Evolutionary conservation across 2,888 invertebrate species (phyloP).

Genomic region (Coecobrya sp.): DNA sequence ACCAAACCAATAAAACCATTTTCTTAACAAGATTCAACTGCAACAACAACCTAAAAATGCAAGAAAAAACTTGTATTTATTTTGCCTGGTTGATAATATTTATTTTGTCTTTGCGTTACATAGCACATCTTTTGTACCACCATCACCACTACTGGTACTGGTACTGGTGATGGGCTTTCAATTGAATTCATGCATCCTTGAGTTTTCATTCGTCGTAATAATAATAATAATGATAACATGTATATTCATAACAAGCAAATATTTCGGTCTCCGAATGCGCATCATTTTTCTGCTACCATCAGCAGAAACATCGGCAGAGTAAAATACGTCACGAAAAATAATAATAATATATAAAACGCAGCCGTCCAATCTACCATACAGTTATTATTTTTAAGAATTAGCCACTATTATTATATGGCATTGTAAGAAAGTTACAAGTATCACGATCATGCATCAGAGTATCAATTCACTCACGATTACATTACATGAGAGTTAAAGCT

Average conservation of each 20-base stretch:
- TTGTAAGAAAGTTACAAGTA: background rate
- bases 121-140: background rate
- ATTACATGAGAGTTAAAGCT: background rate
- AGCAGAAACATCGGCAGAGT: background rate
- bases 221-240: slow-evolving; percentile 1
- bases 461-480: slow-evolving; percentile 24
- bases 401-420: background rate
- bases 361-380: slow-evolving; percentile 56
- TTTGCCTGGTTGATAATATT: background rate
- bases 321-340: background rate
- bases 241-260: background rate
- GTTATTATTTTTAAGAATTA: slow-evolving; percentile 28
- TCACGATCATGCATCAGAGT: background rate
- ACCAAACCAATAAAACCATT: slow-evolving; percentile 6
- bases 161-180: background rate
- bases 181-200: slow-evolving; percentile 63
- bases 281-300: background rate
- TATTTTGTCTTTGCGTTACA: background rate
- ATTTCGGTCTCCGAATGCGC: slow-evolving; percentile 10
- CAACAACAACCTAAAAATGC: background rate
- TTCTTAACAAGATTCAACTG: background rate
- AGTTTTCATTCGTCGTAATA: slow-evolving; percentile 42
- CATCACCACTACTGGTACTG: background rate
- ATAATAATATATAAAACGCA: slow-evolving; percentile 18
- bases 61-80: slow-evolving; percentile 28